Evolutionary conservation across 1,140 invertebrate species (phyloP), one percentile per base, ranked within the genome.

Genomic region (Arctopsyche grandis): DNA sequence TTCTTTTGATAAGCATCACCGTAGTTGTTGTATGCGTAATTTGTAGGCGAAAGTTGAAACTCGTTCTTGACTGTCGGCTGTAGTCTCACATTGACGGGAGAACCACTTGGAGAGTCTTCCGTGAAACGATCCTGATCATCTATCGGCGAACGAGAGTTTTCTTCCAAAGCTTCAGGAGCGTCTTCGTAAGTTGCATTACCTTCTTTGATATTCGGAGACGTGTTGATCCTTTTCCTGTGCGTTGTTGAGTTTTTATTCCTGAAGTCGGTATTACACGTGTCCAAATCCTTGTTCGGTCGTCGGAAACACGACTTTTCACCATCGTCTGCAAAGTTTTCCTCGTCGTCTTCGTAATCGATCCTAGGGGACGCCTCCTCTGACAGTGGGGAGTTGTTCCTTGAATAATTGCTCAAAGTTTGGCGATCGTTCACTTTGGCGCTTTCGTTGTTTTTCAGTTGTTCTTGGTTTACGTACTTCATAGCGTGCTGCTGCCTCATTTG

Each of bases 401-500:
- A 82, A 48, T 75, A 58, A 24, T 75, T 82, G 58, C 24, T 76
- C 14, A 16, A 19, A 22, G 24, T 10, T 12, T 75, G 52, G 21
- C 71, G 10, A 22, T 26, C n/a, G 21, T 16, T 14, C 21, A 44
- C 26, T 44, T 66, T 66, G 38, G 4, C 10, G 14, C 29, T 69
- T n/a, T 66, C 22, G 29, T 19, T 77, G 21, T 60, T 75, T 0
- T 38, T 71, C 0, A 74, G 43, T 10, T 78, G 78, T 70, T 82
- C 78, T 77, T 81, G 58, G 0, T 69, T 71, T 29, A 70, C 76
- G 21, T 80, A 80, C 48, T 82, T 80, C 48, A 80, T 38, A 0
- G 84, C 82, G 56, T 88, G 87, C 63, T 87, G 84, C 0, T 87
- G 88, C 29, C 84, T 71, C 22, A 86, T 83, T 70, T 85, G 86